Percentiles rank a stretch among this genome's conserved stretches.
Conservation (phyloP, 1,140 invertebrate species). For the Neocloeon triangulifer region DNA sequence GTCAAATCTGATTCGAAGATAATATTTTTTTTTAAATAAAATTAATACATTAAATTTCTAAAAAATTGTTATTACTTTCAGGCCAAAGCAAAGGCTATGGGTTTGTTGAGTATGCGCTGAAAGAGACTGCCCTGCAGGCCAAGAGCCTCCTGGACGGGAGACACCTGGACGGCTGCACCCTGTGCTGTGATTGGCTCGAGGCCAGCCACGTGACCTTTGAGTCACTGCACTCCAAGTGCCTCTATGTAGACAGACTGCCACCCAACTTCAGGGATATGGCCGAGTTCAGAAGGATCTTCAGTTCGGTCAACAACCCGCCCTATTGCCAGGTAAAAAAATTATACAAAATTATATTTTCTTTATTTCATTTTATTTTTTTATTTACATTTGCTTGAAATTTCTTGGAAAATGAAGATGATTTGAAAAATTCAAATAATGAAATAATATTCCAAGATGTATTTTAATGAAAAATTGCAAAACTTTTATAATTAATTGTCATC, state of each 20-base stretch:
- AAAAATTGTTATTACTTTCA: too few species aligned
- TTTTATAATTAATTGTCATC: too few species aligned
- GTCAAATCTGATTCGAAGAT: too few species aligned
- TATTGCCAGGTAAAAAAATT: conserved; percentile 33
- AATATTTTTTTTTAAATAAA: too few species aligned
- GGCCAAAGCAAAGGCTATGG: conserved; percentile 33
- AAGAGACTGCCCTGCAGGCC: conserved; percentile 22
- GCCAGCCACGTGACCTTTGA: conserved; percentile 22
- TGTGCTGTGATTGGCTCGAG: conserved; percentile 30
- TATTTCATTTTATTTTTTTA: neutral
- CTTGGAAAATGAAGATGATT: too few species aligned
- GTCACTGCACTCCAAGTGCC: conserved; percentile 27
- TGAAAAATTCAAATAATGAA: too few species aligned
- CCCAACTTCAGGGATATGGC: conserved; percentile 26
- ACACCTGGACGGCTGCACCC: conserved; percentile 15
- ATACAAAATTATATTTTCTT: neutral
- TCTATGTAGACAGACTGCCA: conserved; percentile 27
- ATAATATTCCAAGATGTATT: too few species aligned
- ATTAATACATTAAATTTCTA: too few species aligned
- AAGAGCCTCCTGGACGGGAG: conserved; percentile 23
- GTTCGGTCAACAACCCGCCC: conserved; percentile 23
- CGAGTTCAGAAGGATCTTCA: conserved; percentile 28
- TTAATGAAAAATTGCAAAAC: too few species aligned
- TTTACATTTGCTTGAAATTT: neutral
- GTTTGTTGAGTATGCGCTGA: conserved; percentile 29